A percentile compares a stretch with the other conserved stretches of the same genome.
phyloP scores from a whole-genome alignment of 1,140 invertebrate species.

The Diuraphis noxia region DNA sequence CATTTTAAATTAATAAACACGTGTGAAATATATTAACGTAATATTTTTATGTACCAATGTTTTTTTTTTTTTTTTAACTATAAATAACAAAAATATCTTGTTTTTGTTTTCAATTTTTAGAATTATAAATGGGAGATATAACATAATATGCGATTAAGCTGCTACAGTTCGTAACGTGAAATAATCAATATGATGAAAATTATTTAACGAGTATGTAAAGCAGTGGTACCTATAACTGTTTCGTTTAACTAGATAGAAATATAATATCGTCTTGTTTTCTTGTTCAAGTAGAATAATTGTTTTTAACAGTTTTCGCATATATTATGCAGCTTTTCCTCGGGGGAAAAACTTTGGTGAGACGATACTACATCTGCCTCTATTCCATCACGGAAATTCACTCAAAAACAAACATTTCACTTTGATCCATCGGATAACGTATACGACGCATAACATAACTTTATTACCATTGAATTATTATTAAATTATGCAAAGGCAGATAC shows the following conservation, averaged over 20 bases:
- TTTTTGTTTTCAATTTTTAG: not conserved
- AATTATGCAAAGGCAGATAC: too few relatives aligned
- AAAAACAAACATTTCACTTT: not conserved
- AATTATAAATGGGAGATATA: not conserved
- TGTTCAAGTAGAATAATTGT: not conserved
- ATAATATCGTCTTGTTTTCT: not conserved
- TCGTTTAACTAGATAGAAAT: not conserved
- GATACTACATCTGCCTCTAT: not conserved
- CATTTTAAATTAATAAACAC: not conserved
- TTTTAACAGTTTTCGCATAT: not conserved
- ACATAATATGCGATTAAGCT: not conserved
- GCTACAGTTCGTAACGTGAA: not conserved
- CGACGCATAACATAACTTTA: not conserved
- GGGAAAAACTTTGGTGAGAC: not conserved
- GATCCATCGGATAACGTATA: not conserved
- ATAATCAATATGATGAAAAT: not conserved
- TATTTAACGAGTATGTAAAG: not conserved
- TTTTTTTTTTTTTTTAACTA: not conserved
- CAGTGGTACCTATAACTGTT: not conserved
- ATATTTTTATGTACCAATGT: not conserved
- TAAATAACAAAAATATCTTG: conserved; percentile 15
- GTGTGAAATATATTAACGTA: not conserved
- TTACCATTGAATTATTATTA: not conserved
- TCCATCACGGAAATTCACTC: not conserved
- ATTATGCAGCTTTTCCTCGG: not conserved